A percentile compares a stretch with the other conserved stretches of the same genome.
phyloP scores from a whole-genome alignment of 2,888 invertebrate genomes.

The Paralinhomoeus sp. region DNA sequence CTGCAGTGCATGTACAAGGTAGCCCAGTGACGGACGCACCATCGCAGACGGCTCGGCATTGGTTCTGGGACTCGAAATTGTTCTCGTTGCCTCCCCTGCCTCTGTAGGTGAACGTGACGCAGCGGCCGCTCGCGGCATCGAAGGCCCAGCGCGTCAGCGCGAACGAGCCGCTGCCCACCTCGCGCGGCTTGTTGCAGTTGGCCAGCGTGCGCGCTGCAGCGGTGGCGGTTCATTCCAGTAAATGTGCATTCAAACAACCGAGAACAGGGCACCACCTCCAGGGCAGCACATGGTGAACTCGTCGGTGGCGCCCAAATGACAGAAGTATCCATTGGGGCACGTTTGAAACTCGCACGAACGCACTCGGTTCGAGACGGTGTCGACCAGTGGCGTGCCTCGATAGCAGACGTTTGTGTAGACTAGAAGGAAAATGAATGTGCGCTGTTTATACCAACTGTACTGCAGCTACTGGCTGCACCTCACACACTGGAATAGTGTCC shows the following conservation, averaged over 20 bases:
- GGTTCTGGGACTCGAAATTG: not conserved
- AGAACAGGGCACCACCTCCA: not conserved
- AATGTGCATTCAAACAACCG: no score
- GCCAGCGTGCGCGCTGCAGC: not conserved
- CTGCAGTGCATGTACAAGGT: no score
- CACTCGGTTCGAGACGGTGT: no score
- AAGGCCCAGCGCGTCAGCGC: not conserved
- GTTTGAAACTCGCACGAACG: no score
- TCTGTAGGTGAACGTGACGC: conserved; percentile 2
- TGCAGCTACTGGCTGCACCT: no score
- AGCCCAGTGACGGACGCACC: not conserved
- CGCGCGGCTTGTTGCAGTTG: not conserved
- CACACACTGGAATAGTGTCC: no score
- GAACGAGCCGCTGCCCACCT: not conserved
- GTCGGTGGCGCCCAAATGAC: not conserved
- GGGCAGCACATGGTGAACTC: not conserved
- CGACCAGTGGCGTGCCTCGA: not conserved
- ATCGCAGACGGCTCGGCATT: not conserved
- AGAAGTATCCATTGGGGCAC: not conserved
- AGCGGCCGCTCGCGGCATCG: not conserved
- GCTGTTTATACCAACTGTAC: no score
- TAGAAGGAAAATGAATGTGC: not conserved
- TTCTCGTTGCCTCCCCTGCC: conserved; percentile 1
- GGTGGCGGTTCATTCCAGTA: not conserved
- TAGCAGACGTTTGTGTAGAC: not conserved